These are phyloP conservation scores for Hypercompe scribonia DNA, from an alignment of 2,888 invertebrate species.

Conservation along the genomic window DNA sequence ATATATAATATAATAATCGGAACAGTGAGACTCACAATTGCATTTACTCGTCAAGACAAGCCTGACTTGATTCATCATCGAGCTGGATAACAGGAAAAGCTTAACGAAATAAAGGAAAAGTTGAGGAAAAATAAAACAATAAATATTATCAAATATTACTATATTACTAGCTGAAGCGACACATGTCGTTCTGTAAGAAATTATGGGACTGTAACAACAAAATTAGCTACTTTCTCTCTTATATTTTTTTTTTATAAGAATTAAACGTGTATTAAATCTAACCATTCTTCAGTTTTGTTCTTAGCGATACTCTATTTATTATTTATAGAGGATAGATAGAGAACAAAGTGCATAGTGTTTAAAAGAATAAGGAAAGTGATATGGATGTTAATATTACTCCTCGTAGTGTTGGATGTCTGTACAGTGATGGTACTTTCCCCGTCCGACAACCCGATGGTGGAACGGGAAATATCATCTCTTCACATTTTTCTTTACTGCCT, in stretches of 20 bases:
- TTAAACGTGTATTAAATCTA: too few relatives aligned
- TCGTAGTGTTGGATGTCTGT: neutral
- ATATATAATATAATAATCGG: too few relatives aligned
- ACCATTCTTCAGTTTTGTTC: too few relatives aligned
- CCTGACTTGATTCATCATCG: neutral
- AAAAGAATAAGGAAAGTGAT: neutral
- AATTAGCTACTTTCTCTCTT: too few relatives aligned
- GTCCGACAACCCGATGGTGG: neutral
- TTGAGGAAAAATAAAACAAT: neutral
- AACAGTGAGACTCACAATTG: too few relatives aligned
- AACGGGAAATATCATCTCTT: neutral
- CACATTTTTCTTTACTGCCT: neutral
- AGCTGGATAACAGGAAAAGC: neutral
- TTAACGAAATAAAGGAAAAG: too few relatives aligned
- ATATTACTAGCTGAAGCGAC: too few relatives aligned
- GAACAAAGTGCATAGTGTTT: neutral
- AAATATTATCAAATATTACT: conserved; percentile 1
- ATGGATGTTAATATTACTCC: neutral
- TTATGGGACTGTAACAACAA: too few relatives aligned
- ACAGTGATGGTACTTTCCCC: neutral
- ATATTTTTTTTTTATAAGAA: too few relatives aligned
- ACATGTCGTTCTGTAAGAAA: too few relatives aligned
- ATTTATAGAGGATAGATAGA: too few relatives aligned
- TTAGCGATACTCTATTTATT: neutral
- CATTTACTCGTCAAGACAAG: too few relatives aligned